These are phyloP conservation scores for Nasonovia ribisnigri DNA, from an alignment of 2,888 invertebrate genomes.

Conservation along the genomic window DNA sequence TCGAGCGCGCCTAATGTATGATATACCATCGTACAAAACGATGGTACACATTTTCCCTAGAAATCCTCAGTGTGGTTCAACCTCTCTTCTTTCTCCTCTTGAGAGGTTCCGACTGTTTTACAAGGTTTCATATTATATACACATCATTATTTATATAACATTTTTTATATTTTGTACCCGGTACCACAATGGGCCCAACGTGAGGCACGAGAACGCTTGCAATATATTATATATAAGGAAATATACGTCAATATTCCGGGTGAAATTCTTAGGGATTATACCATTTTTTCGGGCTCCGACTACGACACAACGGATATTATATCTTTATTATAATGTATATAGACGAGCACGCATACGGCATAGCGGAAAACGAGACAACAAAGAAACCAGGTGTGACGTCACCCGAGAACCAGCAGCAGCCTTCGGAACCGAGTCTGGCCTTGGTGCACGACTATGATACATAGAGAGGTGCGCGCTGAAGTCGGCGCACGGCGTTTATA, in stretches of 20 bases:
- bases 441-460: slow-evolving; percentile 38
- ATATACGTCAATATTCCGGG: neutral
- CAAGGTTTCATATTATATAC: neutral
- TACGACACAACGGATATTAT: slow-evolving; percentile 4
- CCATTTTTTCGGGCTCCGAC: slow-evolving; percentile 9
- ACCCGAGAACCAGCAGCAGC: slow-evolving; percentile 45
- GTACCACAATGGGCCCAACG: slow-evolving; percentile 20
- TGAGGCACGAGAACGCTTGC: neutral
- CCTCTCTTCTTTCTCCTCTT: neutral
- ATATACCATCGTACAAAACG: neutral
- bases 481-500: neutral
- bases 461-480: slow-evolving; percentile 38
- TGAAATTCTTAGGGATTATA: slow-evolving; percentile 31
- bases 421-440: slow-evolving; percentile 56
- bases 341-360: neutral
- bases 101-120: neutral
- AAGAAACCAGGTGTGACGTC: slow-evolving; percentile 65
- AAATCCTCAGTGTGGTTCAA: neutral
- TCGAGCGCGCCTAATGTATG: neutral
- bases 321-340: slow-evolving; percentile 23
- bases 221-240: neutral
- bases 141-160: neutral
- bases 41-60: too few relatives aligned
- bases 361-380: slow-evolving; percentile 65
- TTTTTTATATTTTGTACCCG: neutral